Evolutionary conservation across 30 jellyfish, hydroid and myxozoan genomes (phyloP).

Genomic region (Aurelia aurita): DNA sequence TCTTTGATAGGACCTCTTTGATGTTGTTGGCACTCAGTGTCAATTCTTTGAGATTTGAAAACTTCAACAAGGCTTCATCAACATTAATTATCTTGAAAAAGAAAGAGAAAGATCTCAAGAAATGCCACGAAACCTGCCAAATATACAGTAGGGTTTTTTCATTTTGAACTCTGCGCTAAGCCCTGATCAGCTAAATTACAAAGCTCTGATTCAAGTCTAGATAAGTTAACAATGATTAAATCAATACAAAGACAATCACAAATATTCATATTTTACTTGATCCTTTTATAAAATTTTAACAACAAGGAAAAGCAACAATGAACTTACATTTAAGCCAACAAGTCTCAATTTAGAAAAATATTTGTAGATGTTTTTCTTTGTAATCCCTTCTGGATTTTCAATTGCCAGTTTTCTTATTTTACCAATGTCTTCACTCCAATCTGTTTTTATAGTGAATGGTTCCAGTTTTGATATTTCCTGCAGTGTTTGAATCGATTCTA

Average conservation of each 20-base stretch:
- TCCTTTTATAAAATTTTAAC: too few relatives aligned
- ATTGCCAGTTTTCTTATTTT: slow-evolving; percentile 32
- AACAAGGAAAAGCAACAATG: neutral
- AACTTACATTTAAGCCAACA: slow-evolving; percentile 49
- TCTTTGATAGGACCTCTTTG: slow-evolving; percentile 8
- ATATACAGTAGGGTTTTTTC: too few relatives aligned
- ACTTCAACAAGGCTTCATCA: slow-evolving; percentile 50
- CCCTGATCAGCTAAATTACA: too few relatives aligned
- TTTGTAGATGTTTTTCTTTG: slow-evolving; percentile 2
- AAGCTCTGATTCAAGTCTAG: too few relatives aligned
- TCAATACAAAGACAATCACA: too few relatives aligned
- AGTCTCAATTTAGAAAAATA: slow-evolving; percentile 52
- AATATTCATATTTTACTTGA: too few relatives aligned
- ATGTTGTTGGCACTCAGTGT: slow-evolving; percentile 66
- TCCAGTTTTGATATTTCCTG: slow-evolving; percentile 37
- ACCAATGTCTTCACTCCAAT: slow-evolving; percentile 61
- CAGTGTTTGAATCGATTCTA: slow-evolving; percentile 47
- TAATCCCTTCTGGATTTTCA: slow-evolving; percentile 38
- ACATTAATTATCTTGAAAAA: slow-evolving; percentile 35
- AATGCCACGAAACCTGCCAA: too few relatives aligned
- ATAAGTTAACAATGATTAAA: too few relatives aligned
- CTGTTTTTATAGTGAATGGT: slow-evolving; percentile 40
- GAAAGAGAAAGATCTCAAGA: too few relatives aligned
- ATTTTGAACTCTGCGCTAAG: too few relatives aligned
- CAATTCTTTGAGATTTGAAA: slow-evolving; percentile 47